Base-by-base conservation (phyloP, 2,888 invertebrate species). In the Clusia tigrina region DNA sequence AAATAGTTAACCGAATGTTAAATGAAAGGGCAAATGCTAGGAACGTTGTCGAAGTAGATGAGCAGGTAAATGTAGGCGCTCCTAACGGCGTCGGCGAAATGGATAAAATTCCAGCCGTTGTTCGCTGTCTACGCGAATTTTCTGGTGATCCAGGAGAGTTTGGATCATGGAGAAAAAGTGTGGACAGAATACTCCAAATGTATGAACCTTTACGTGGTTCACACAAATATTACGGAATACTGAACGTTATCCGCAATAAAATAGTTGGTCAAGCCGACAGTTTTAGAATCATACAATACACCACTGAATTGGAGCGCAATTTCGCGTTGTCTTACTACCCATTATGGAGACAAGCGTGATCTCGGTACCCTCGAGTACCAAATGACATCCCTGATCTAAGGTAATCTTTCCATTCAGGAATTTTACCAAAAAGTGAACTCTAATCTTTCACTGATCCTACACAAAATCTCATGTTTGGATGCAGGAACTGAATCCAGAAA, bases 391-490 rank as follows among this genome's bases (percentile, higher is more conserved):
- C 25, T 67, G 6, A 46, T 59, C 9, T 68, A 68, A 48, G 65
- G 65, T 1, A 65, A 32, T 5, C 1, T 22, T 2, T 57, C 69
- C 9, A 59, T 73, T 1, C 60, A 58, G 2, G 65, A 71, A 22
- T 72, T 68, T 25, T 71, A 71, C 23, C 64, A 71, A 38, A 22
- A 26, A 10, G 70, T 72, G 1, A 70, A 69, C 32, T 38, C 66
- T 1, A 67, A 72, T 17, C 53, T 69, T 1, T 69, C 74, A 3
- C 46, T 71, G 1, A 71, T 71, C 2, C 17, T 72, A 22, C 71
- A 71, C 58, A 70, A 74, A 63, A 56, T 72, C 26, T 24, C 25
- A 5, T 60, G 59, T n/a, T 65, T 71, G 58, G 68, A 74, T 2
- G 48, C 67, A 9, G 61, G 67, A 9, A 15, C 20, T 3, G 70